Evolutionary conservation across 2,797 vertebrate species (phyloP), one percentile per base, ranked within the genome.

Genomic region (Mastacembelus armatus): DNA sequence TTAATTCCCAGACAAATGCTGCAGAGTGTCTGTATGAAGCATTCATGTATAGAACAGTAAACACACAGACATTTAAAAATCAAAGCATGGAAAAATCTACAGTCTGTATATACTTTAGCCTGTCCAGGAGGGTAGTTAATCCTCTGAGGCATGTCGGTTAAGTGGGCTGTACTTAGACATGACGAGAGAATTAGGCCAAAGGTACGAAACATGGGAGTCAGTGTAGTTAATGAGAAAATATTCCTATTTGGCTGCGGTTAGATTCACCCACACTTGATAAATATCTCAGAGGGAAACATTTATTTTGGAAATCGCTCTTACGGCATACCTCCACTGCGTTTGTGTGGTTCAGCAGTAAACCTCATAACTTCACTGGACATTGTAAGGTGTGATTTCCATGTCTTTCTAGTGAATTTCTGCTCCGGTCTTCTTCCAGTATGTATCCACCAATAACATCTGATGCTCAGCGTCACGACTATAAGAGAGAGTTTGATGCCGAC

Each of bases 401-500:
- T 16, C 5, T n/a, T 22, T 59, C 15, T 7, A 26, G 16, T 30
- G 19, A 42, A n/a, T n/a, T 26, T 3, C 26, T 26, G 26, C 26
- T 26, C 24, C 26, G 24, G 26, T 59, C 44, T 26, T 54, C 43
- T 29, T 39, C 30, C 84, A 96, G 96, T n/a, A 27, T 85, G 1
- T 97, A 95, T 81, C 96, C 96, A 0, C 92, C 89, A 4, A 95
- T 97, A 68, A 79, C 61, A 0, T 93, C 93, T 0, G 94, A 94
- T 8, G 7, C 42, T 1, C 74, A 92, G 51, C 92, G 95, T 0
- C 94, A 96, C 2, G 84, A 88, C 0, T 96, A 97, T 40, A 96
- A 96, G 85, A 85, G 88, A 52, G 94, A 96, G 85, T 97, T 97
- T 3, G 95, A 96, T 33, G 66, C 81, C 0, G 94, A 96, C 65